A percentile compares a stretch with the other conserved stretches of the same genome.
Conservation (phyloP, 2,888 invertebrate genomes). For the Callosobruchus maculatus region DNA sequence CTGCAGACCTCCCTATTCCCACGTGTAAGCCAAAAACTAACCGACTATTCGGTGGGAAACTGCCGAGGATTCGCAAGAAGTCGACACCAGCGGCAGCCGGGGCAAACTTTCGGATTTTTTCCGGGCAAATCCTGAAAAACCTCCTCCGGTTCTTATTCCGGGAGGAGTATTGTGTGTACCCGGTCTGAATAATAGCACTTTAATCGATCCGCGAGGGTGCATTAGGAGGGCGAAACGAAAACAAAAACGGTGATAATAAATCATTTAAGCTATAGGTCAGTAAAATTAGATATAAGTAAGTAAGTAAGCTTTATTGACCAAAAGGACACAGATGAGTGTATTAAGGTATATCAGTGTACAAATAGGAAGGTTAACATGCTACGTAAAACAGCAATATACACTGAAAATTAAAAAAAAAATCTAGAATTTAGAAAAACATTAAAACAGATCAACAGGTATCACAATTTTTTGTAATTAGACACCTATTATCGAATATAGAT, state of each 20-base stretch:
- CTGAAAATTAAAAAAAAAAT: too few relatives aligned
- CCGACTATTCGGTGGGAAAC: not conserved
- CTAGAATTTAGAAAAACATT: too few relatives aligned
- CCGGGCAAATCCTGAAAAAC: not conserved
- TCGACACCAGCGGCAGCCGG: not conserved
- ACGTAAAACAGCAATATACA: too few relatives aligned
- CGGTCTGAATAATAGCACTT: not conserved
- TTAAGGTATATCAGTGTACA: too few relatives aligned
- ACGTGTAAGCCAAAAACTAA: not conserved
- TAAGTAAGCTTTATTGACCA: too few relatives aligned
- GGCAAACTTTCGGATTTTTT: not conserved
- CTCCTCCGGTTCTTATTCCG: not conserved
- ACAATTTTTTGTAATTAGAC: too few relatives aligned
- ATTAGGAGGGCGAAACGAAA: constrained; percentile 12
- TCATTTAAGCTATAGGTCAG: constrained; percentile 4
- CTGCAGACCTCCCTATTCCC: not conserved
- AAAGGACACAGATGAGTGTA: too few relatives aligned
- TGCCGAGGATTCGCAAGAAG: not conserved
- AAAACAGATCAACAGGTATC: too few relatives aligned
- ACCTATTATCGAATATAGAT: too few relatives aligned
- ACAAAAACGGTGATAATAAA: constrained; percentile 22
- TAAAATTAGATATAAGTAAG: not conserved
- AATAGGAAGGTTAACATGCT: too few relatives aligned
- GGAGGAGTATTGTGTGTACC: not conserved
- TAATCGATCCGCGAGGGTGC: constrained; percentile 11